Conservation (phyloP, 2,113 vertebrate species). For the Ameiurus melas region DNA sequence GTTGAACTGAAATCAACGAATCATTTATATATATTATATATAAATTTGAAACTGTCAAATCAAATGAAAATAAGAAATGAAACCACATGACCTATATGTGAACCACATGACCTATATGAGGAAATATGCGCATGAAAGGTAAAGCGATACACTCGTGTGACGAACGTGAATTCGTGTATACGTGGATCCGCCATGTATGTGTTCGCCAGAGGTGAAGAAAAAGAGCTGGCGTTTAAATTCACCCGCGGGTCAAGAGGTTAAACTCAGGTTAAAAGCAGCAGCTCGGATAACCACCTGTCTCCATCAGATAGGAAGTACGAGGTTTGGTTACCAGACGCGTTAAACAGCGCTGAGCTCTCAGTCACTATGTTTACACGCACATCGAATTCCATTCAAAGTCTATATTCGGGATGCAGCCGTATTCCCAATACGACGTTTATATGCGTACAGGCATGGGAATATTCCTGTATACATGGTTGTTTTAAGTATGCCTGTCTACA, state of each 20-base stretch:
- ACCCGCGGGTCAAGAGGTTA: slow-evolving; percentile 13
- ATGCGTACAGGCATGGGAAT: too few species aligned
- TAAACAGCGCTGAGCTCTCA: not conserved
- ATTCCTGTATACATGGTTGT: too few species aligned
- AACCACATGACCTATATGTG: not conserved
- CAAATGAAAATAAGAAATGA: not conserved
- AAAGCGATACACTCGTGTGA: not conserved
- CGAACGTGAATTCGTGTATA: not conserved
- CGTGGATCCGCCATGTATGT: not conserved
- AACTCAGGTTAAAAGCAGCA: slow-evolving; percentile 30
- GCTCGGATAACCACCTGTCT: slow-evolving; percentile 41
- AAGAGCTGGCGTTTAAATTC: slow-evolving; percentile 26
- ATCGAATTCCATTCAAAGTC: too few species aligned
- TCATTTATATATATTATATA: too few species aligned
- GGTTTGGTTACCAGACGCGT: slow-evolving; percentile 38
- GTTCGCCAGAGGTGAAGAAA: not conserved
- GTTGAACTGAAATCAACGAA: not conserved
- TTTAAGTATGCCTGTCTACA: too few species aligned
- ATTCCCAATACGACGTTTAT: too few species aligned
- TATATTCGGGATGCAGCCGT: too few species aligned
- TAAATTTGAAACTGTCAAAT: not conserved
- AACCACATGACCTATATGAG: too few species aligned
- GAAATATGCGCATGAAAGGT: too few species aligned
- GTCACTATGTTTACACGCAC: too few species aligned
- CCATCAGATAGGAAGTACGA: slow-evolving; percentile 31